These are phyloP conservation scores for Enchytraeus crypticus DNA, from an alignment of 2,888 invertebrate genomes.

Conservation along the genomic window DNA sequence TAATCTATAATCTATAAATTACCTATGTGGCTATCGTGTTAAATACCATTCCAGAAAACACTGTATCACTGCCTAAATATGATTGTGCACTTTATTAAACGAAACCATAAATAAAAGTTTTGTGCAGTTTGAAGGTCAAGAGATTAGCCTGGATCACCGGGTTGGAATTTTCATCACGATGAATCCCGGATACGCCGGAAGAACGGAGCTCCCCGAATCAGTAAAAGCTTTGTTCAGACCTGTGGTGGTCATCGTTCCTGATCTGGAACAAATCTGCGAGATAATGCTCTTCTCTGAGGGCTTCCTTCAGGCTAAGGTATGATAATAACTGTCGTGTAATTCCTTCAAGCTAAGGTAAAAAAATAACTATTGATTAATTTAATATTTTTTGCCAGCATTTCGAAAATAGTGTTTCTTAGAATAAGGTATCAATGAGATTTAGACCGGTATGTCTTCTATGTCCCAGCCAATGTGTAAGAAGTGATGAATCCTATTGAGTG, in stretches of 20 bases:
- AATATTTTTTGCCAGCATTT: not conserved
- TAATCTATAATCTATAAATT: too few relatives aligned
- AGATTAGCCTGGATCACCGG: constrained; percentile 71
- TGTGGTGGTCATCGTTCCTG: constrained; percentile 83
- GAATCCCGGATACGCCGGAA: constrained; percentile 87
- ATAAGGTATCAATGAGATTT: not conserved
- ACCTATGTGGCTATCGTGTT: too few relatives aligned
- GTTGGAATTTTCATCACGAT: constrained; percentile 89
- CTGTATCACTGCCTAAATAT: too few relatives aligned
- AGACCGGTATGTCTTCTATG: not conserved
- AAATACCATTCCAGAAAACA: too few relatives aligned
- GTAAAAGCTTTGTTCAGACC: constrained; percentile 85
- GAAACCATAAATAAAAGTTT: too few relatives aligned
- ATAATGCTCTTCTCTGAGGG: constrained; percentile 87
- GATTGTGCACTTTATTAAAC: too few relatives aligned
- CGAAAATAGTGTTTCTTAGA: not conserved
- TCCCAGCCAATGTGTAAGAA: too few relatives aligned
- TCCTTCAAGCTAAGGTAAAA: not conserved
- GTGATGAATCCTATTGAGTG: too few relatives aligned
- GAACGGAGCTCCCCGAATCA: constrained; percentile 77
- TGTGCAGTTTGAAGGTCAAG: constrained; percentile 68
- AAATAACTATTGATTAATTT: not conserved
- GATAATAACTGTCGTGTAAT: not conserved
- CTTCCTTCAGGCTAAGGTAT: constrained; percentile 72
- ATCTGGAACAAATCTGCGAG: constrained; percentile 80